These are phyloP conservation scores for Theocolax elegans DNA, from an alignment of 1,140 invertebrate species.

Conservation along the genomic window DNA sequence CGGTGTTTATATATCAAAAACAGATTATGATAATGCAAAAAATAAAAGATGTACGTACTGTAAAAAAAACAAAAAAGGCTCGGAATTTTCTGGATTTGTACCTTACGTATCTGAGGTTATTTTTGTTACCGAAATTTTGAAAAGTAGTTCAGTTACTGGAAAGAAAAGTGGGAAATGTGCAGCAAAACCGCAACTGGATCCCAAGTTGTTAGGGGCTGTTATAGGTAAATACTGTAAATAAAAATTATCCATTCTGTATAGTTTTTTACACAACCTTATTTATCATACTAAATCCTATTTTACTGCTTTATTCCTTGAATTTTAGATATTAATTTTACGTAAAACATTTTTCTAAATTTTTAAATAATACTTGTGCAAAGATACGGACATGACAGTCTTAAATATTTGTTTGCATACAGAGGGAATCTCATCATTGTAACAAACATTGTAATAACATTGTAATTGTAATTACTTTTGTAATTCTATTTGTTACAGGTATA, in stretches of 20 bases:
- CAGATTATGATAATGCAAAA: neutral
- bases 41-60: conserved; percentile 1
- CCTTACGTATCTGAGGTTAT: conserved; percentile 9
- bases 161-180: neutral
- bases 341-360: too few species aligned
- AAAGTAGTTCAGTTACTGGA: conserved; percentile 6
- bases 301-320: too few species aligned
- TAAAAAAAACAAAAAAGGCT: conserved; percentile 2
- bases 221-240: neutral
- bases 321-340: too few species aligned
- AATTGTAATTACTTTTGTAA: too few species aligned
- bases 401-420: neutral
- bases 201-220: neutral
- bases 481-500: neutral
- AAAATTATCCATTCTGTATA: neutral
- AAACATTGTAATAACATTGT: too few species aligned
- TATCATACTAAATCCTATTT: too few species aligned
- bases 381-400: neutral
- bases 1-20: neutral
- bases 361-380: too few species aligned
- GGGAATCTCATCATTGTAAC: too few species aligned
- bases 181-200: neutral
- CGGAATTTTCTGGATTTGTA: conserved; percentile 9
- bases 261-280: neutral
- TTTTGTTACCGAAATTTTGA: neutral